Percentiles rank a stretch among this genome's conserved stretches.
phyloP scores from a whole-genome alignment of 2,797 vertebrate species.

The Leptodactylus fallax region DNA sequence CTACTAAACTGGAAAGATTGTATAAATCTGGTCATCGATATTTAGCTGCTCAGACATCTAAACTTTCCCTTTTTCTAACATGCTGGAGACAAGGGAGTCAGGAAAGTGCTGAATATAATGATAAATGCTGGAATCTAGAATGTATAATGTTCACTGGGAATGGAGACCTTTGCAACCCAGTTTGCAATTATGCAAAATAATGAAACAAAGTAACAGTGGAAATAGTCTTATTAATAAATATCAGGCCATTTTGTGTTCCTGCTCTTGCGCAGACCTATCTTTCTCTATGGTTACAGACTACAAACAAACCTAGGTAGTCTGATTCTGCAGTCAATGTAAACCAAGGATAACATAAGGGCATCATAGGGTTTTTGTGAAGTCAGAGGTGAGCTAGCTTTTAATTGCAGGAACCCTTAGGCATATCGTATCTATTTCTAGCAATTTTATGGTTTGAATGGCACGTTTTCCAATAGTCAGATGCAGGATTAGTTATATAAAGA shows the following conservation, averaged over 20 bases:
- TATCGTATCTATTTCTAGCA: too few relatives aligned
- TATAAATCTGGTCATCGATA: slow-evolving; percentile 72
- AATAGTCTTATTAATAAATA: neutral
- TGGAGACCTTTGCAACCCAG: neutral
- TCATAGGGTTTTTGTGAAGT: too few relatives aligned
- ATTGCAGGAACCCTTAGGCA: too few relatives aligned
- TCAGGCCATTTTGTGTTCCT: neutral
- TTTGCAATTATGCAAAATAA: neutral
- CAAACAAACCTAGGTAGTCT: neutral
- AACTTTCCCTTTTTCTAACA: slow-evolving; percentile 27
- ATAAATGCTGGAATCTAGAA: neutral
- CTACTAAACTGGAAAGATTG: slow-evolving; percentile 70
- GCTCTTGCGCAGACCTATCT: neutral
- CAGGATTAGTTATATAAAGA: too few relatives aligned
- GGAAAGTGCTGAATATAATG: neutral
- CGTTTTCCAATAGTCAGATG: too few relatives aligned
- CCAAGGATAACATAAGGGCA: too few relatives aligned
- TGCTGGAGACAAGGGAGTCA: neutral
- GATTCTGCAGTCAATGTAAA: neutral
- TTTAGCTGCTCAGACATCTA: slow-evolving; percentile 67
- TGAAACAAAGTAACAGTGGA: neutral
- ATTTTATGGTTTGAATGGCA: too few relatives aligned
- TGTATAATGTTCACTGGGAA: neutral
- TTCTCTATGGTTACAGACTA: slow-evolving; percentile 5
- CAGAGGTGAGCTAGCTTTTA: too few relatives aligned